These are phyloP conservation scores for Promerops cafer DNA, from an alignment of 2,113 vertebrate species.

Conservation along the genomic window DNA sequence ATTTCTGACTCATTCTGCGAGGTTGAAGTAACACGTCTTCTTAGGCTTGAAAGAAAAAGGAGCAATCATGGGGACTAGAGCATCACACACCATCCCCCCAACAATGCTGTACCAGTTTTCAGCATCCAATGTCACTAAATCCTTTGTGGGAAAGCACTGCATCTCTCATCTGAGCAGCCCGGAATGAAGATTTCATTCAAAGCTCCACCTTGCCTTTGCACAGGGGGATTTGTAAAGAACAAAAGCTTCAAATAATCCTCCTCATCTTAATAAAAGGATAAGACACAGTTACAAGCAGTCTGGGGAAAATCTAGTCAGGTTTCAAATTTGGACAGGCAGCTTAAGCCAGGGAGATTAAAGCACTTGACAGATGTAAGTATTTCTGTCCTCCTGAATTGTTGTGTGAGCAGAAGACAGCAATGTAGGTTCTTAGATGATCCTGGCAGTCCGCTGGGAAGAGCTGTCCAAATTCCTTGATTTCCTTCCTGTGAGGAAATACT, in stretches of 20 bases:
- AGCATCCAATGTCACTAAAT: neutral
- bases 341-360: conserved; percentile 5
- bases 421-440: neutral
- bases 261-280: conserved; percentile 50
- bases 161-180: neutral
- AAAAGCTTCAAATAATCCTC: conserved; percentile 42
- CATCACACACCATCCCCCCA: neutral
- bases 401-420: neutral
- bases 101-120: neutral
- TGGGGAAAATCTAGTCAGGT: conserved; percentile 23
- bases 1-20: neutral
- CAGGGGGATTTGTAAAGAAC: conserved; percentile 19
- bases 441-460: neutral
- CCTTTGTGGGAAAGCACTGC: neutral
- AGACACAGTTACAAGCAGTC: conserved; percentile 25
- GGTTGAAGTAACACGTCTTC: neutral
- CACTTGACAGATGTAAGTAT: neutral
- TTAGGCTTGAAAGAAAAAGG: neutral
- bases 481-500: neutral
- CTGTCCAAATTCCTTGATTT: neutral
- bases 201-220: neutral
- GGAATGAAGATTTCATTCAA: conserved; percentile 10
- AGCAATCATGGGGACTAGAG: neutral
- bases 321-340: neutral
- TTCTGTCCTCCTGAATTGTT: neutral